Evolutionary conservation across 2,797 vertebrate species (phyloP).

Genomic region (Heliangelus exortis): DNA sequence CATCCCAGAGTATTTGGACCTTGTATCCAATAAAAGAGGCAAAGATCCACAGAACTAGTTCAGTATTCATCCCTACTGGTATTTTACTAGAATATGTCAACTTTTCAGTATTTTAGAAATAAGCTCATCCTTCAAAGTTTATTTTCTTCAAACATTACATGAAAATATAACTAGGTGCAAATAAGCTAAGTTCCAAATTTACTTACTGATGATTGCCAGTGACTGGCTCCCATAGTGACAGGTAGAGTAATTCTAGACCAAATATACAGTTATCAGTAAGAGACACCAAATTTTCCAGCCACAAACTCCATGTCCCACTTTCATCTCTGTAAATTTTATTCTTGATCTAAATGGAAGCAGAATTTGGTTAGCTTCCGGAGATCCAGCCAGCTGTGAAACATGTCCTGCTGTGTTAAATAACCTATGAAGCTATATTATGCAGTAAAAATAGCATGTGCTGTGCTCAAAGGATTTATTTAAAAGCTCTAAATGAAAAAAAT

Average conservation of each 20-base stretch:
- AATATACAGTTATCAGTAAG: background rate
- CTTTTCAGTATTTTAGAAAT: background rate
- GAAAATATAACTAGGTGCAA: background rate
- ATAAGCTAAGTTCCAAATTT: background rate
- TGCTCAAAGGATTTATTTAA: background rate
- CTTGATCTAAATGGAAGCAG: constrained; percentile 1
- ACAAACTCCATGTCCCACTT: background rate
- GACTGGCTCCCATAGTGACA: background rate
- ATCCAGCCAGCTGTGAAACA: constrained; percentile 2
- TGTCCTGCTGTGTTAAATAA: background rate
- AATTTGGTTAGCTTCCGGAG: constrained; percentile 11
- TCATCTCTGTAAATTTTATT: background rate
- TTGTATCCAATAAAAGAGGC: background rate
- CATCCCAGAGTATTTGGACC: background rate
- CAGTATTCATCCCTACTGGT: background rate
- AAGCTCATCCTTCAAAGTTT: background rate
- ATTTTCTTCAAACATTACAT: background rate
- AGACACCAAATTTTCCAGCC: background rate
- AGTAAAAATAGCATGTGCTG: background rate
- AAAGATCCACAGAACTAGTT: background rate
- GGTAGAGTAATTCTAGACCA: background rate
- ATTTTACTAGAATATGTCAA: background rate
- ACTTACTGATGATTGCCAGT: background rate
- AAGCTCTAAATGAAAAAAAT: background rate
- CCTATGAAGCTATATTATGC: background rate